phyloP scores from a whole-genome alignment of 2,888 invertebrate species.

The Piscicola geometra region DNA sequence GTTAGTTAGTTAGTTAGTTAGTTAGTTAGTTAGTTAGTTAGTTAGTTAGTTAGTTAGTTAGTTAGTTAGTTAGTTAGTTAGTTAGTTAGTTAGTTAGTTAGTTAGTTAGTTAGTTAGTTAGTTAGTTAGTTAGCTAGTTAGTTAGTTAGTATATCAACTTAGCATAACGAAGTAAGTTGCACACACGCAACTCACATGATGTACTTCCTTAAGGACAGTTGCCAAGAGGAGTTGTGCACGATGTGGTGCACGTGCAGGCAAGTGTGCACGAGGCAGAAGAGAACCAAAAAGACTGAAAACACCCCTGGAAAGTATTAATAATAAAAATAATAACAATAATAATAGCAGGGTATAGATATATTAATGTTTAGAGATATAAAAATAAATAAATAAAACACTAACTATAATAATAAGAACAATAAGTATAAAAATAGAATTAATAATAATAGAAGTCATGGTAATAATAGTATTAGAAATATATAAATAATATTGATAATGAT shows the following conservation, averaged over 20 bases:
- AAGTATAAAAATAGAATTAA: not conserved
- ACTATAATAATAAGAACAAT: not conserved
- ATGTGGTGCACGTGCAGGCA: constrained; percentile 78
- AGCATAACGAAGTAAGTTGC: too few species aligned
- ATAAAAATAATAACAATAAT: not conserved
- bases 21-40: too few species aligned
- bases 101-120: too few species aligned
- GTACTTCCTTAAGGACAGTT: constrained; percentile 69
- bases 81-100: too few species aligned
- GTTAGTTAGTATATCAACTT: too few species aligned
- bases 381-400: constrained; percentile 22
- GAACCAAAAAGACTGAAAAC: constrained; percentile 73
- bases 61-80: too few species aligned
- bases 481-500: too few species aligned
- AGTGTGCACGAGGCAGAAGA: constrained; percentile 59
- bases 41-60: too few species aligned
- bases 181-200: constrained; percentile 83
- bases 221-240: constrained; percentile 70
- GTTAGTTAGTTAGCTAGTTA: too few species aligned
- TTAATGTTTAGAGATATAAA: not conserved
- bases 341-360: not conserved
- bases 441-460: too few species aligned
- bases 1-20: too few species aligned
- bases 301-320: constrained; percentile 53
- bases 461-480: too few species aligned